phyloP scores from a whole-genome alignment of 2,888 invertebrate genomes.

The Mechanitis messenoides region DNA sequence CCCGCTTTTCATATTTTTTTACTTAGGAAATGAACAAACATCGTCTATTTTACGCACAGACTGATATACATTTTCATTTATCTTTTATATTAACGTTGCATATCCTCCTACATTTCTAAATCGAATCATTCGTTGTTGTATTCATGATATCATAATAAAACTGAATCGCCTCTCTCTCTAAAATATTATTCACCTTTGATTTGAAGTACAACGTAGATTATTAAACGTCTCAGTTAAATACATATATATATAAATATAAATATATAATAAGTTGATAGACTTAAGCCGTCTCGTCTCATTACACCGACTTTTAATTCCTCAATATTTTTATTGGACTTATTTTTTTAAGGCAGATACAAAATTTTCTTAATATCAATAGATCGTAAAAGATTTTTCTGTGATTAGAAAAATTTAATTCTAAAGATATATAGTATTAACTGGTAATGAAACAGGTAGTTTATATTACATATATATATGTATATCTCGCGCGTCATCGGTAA shows the following conservation, averaged over 20 bases:
- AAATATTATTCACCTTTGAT: constrained; percentile 69
- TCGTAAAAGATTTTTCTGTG: constrained; percentile 61
- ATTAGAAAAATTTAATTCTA: constrained; percentile 69
- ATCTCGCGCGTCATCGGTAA: constrained; percentile 25
- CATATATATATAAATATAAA: constrained; percentile 62
- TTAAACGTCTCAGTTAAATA: constrained; percentile 66
- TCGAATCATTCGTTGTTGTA: constrained; percentile 67
- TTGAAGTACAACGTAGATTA: constrained; percentile 75
- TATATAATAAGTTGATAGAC: constrained; percentile 45
- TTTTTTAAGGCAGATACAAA: constrained; percentile 64
- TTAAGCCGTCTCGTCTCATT: constrained; percentile 70
- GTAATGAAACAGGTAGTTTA: constrained; percentile 52
- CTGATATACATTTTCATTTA: constrained; percentile 44
- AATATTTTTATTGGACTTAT: constrained; percentile 54
- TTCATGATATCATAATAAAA: constrained; percentile 46
- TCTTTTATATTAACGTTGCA: constrained; percentile 70
- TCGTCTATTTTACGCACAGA: constrained; percentile 49
- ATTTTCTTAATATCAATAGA: constrained; percentile 41
- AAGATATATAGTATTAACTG: constrained; percentile 70
- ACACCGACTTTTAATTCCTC: constrained; percentile 62
- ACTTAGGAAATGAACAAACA: constrained; percentile 42
- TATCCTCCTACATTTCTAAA: constrained; percentile 74
- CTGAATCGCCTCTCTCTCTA: constrained; percentile 64
- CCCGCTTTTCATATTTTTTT: constrained; percentile 63
- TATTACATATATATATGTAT: constrained; percentile 33